Conservation (phyloP, 2,888 invertebrate genomes). For the Tribolium freemani region DNA sequence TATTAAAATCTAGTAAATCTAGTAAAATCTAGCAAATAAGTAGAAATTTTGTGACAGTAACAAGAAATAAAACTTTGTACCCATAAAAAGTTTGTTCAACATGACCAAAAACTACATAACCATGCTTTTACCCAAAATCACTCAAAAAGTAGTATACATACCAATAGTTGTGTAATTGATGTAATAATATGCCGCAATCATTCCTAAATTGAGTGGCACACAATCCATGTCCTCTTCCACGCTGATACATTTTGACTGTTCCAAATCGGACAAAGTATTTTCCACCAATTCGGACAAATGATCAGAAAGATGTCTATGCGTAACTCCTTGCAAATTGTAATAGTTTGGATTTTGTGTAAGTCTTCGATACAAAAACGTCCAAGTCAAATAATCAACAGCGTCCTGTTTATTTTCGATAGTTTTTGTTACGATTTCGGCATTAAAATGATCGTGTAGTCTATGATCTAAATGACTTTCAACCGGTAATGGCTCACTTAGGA, state of each 20-base stretch:
- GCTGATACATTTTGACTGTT: constrained; percentile 97
- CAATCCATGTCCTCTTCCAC: constrained; percentile 99
- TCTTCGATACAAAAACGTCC: constrained; percentile 97
- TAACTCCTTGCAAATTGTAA: constrained; percentile 97
- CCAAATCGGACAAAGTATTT: constrained; percentile 92
- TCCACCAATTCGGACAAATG: constrained; percentile 98
- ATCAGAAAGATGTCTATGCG: constrained; percentile 97
- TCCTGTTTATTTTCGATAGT: constrained; percentile 99
- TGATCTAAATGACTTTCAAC: constrained; percentile 99
- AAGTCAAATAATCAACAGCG: constrained; percentile 98
- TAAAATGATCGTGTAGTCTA: constrained; percentile 98
- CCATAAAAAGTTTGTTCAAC: too few species aligned
- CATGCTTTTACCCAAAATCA: too few species aligned
- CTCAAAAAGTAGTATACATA: constrained; percentile 62
- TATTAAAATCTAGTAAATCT: too few species aligned
- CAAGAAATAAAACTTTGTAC: too few species aligned
- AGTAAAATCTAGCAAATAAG: too few species aligned
- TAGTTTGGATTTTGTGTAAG: constrained; percentile 99
- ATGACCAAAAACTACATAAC: too few species aligned
- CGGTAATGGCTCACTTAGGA: constrained; percentile 96
- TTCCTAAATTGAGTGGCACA: constrained; percentile 96
- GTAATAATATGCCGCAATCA: constrained; percentile 99
- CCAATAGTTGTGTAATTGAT: constrained; percentile 99
- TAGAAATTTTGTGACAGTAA: too few species aligned
- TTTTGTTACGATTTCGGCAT: constrained; percentile 99